A percentile compares a stretch with the other conserved stretches of the same genome.
phyloP scores from a whole-genome alignment of 2,888 invertebrate genomes.

The Campoletis raptor region DNA sequence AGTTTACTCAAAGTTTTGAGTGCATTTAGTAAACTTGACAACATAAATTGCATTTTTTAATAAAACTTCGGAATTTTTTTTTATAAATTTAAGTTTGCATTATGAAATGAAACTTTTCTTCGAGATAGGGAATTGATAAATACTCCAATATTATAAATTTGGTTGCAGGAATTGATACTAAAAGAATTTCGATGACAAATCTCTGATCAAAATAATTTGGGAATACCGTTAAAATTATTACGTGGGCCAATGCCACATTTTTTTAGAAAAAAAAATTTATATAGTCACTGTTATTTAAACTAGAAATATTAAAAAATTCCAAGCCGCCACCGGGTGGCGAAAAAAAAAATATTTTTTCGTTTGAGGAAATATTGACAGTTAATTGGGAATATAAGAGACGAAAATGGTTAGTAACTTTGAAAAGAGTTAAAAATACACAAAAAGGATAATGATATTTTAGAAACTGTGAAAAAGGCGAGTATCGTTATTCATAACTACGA shows the following conservation, averaged over 20 bases:
- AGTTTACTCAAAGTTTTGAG: neutral
- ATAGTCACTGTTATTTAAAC: neutral
- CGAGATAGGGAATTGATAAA: neutral
- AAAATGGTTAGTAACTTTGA: constrained; percentile 7
- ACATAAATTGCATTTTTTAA: neutral
- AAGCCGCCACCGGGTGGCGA: too few species aligned
- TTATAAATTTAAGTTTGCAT: neutral
- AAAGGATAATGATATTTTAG: constrained; percentile 19
- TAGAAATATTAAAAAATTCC: neutral
- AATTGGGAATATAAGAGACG: neutral
- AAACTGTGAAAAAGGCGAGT: neutral
- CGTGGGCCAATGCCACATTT: neutral
- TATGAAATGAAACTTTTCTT: neutral
- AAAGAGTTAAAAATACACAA: neutral
- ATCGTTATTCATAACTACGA: neutral
- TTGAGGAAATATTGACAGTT: neutral
- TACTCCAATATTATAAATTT: neutral
- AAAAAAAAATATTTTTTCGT: neutral
- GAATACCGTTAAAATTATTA: neutral
- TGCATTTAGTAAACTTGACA: neutral
- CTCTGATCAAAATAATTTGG: neutral
- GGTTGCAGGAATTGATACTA: neutral
- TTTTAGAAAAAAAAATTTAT: neutral
- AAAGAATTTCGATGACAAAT: neutral
- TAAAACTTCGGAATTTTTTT: neutral